These are phyloP conservation scores for Cisticola juncidis DNA, from an alignment of 2,113 vertebrate genomes.

Conservation along the genomic window DNA sequence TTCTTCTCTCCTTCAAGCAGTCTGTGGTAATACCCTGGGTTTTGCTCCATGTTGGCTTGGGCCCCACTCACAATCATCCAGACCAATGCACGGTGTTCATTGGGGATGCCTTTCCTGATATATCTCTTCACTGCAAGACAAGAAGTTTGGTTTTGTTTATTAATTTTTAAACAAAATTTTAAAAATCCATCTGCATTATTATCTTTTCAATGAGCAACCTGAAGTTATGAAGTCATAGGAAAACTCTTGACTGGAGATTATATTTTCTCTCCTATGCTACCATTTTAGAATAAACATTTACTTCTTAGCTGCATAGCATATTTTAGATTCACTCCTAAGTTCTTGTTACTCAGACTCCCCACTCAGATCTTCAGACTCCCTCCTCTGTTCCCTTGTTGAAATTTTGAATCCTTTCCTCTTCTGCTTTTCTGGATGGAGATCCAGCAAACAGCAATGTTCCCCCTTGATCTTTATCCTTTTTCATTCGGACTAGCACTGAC, in stretches of 20 bases:
- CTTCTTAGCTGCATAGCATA: not conserved
- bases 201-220: not conserved
- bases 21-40: constrained; percentile 85
- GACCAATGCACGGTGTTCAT: constrained; percentile 84
- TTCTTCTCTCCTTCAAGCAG: constrained; percentile 83
- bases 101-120: constrained; percentile 91
- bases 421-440: not conserved
- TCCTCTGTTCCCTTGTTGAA: not conserved
- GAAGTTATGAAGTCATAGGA: not conserved
- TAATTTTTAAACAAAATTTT: not conserved
- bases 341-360: not conserved
- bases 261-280: not conserved
- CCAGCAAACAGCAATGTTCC: not conserved
- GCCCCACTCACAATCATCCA: constrained; percentile 95
- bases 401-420: not conserved
- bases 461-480: not conserved
- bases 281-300: not conserved
- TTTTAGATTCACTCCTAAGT: not conserved
- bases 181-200: not conserved
- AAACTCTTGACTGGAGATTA: not conserved
- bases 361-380: not conserved
- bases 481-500: not conserved
- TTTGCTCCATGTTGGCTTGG: constrained; percentile 84
- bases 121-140: constrained; percentile 89
- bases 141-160: not conserved